These are phyloP conservation scores for Ganaspis brasiliensis DNA, from an alignment of 2,888 invertebrate genomes.

Conservation along the genomic window DNA sequence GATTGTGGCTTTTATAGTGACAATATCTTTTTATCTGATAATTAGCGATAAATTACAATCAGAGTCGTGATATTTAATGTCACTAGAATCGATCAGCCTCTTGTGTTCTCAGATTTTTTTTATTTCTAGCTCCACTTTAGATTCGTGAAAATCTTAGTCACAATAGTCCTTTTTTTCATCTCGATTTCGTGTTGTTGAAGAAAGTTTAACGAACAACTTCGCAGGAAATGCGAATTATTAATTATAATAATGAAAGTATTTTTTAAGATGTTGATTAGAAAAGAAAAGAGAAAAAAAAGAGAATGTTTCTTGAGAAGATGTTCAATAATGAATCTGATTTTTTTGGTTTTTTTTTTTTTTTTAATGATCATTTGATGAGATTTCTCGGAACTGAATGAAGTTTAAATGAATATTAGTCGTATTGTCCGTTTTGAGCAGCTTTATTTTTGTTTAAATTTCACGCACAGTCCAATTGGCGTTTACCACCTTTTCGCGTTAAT, in stretches of 20 bases:
- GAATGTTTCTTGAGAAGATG: constrained; percentile 1
- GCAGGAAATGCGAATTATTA: no score
- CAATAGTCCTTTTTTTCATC: not conserved
- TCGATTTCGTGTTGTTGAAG: not conserved
- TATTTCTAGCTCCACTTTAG: constrained; percentile 8
- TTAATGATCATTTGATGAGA: constrained; percentile 53
- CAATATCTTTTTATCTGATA: constrained; percentile 65
- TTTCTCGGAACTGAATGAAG: constrained; percentile 41
- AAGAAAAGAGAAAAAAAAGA: not conserved
- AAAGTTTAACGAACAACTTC: constrained; percentile 1
- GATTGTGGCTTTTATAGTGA: constrained; percentile 68
- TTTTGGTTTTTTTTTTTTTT: constrained; percentile 51
- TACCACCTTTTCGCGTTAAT: constrained; percentile 57
- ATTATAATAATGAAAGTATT: constrained; percentile 7
- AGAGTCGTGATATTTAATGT: constrained; percentile 27
- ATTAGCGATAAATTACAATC: constrained; percentile 21
- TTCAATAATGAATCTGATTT: constrained; percentile 41
- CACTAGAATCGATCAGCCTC: constrained; percentile 11
- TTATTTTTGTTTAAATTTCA: constrained; percentile 46
- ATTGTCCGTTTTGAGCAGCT: constrained; percentile 52
- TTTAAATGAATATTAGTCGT: not conserved
- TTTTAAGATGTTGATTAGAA: not conserved
- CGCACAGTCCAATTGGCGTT: constrained; percentile 57
- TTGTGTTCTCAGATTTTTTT: constrained; percentile 16
- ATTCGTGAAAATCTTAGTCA: constrained; percentile 13